Evolutionary conservation across 2,888 invertebrate species (phyloP), one percentile per base, ranked within the genome.

Genomic region (Melanotus villosus): DNA sequence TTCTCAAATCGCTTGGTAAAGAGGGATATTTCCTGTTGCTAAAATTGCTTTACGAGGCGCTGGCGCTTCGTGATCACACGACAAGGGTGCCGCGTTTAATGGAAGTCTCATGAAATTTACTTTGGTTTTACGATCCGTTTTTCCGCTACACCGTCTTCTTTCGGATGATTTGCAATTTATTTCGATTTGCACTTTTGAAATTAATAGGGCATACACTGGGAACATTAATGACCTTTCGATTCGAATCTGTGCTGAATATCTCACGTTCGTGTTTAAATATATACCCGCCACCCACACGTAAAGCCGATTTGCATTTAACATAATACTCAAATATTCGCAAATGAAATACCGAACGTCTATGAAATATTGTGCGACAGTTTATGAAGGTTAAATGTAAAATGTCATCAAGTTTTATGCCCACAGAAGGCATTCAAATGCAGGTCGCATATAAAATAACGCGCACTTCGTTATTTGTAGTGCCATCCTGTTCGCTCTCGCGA

Each of bases 391-490:
- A 58, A 58, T 43, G 58, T 58, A 58, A 58, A 58, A 58, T 58
- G 58, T 19, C 58, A 58, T 58, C 58, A 58, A 58, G 41, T 58
- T 58, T 58, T 58, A 58, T 58, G 43, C 58, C 58, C 41, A 21
- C 41, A 43, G 50, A 45, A 47, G 57, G 63, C 45, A 75, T 79
- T 77, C 76, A 77, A 76, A 78, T 76, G 76, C 75, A 70, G 68
- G 75, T 59, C 43, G 76, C 76, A 76, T 77, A 76, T 77, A 79
- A 76, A 78, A 78, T 76, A 76, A 75, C 75, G 75, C 70, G 73
- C 75, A 75, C 78, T 80, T 80, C 78, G 80, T 80, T 80, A 79
- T 80, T 78, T 79, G 77, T 80, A 77, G 77, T 77, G 79, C 78
- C 78, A 75, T 77, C 79, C 76, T 68, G 73, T 74, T 72, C 75